Conservation (phyloP, 1,140 invertebrate genomes). For the Ceratitis capitata region DNA sequence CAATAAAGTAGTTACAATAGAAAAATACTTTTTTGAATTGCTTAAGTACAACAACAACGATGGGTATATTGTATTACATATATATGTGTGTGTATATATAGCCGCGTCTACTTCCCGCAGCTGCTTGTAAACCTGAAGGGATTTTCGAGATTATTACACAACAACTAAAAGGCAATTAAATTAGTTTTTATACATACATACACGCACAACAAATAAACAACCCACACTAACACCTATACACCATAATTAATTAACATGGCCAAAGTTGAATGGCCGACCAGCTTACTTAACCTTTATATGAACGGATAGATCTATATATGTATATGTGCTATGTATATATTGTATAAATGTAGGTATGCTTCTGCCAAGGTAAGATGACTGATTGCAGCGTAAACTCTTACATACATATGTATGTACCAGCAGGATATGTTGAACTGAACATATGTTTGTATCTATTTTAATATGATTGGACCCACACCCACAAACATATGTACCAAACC, state of each 20-base stretch:
- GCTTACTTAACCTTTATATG: background rate
- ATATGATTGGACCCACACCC: background rate
- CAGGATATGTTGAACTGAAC: background rate
- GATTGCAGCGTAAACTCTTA: background rate
- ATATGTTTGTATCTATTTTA: background rate
- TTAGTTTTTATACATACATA: background rate
- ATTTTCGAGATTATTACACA: background rate
- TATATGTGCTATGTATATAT: background rate
- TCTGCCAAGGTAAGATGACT: background rate
- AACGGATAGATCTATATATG: too few species aligned
- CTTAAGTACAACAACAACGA: background rate
- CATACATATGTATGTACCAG: background rate
- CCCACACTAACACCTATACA: background rate
- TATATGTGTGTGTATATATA: too few species aligned
- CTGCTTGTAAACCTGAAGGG: background rate
- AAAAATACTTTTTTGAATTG: background rate
- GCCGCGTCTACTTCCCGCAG: too few species aligned
- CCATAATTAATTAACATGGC: slow-evolving; percentile 13
- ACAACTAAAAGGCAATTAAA: background rate
- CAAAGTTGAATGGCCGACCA: slow-evolving; percentile 1
- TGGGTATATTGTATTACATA: too few species aligned
- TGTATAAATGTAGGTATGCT: background rate
- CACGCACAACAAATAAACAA: background rate
- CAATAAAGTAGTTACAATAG: background rate
- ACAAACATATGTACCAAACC: background rate